Conservation (phyloP, 1,140 invertebrate genomes). For the Ridgeia piscesae region DNA sequence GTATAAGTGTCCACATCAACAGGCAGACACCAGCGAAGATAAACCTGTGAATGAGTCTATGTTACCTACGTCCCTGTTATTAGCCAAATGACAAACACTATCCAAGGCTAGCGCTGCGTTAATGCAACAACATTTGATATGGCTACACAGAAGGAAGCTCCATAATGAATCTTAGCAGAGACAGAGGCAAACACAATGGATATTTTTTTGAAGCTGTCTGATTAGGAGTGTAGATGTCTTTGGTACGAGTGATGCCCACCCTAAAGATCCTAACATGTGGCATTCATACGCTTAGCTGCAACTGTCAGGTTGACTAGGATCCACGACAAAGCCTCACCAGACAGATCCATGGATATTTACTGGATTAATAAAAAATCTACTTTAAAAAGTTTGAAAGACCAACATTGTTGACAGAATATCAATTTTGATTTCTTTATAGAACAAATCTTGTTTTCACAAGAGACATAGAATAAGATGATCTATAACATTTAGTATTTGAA, state of each 20-base stretch:
- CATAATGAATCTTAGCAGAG: neutral
- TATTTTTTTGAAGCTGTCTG: neutral
- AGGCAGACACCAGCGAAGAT: neutral
- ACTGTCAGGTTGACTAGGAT: neutral
- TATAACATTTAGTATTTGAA: no score
- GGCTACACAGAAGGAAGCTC: neutral
- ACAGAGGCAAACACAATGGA: neutral
- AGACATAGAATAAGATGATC: no score
- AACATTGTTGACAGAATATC: no score
- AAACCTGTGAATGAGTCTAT: neutral
- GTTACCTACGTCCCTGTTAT: neutral
- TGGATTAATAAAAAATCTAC: no score
- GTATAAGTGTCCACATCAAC: neutral
- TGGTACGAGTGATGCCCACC: neutral
- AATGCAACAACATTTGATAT: neutral
- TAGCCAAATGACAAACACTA: neutral
- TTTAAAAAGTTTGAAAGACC: no score
- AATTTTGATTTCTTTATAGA: no score
- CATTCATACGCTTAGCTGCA: neutral
- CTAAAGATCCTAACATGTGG: neutral
- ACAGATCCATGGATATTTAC: neutral
- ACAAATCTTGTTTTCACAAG: no score
- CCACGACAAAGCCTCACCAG: neutral
- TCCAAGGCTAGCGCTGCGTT: neutral
- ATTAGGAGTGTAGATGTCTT: neutral